Percentiles rank a stretch among this genome's conserved stretches.
Evolutionary conservation across 2,797 vertebrate genomes (phyloP).

Genomic region (Notoglanidium macrostoma): DNA sequence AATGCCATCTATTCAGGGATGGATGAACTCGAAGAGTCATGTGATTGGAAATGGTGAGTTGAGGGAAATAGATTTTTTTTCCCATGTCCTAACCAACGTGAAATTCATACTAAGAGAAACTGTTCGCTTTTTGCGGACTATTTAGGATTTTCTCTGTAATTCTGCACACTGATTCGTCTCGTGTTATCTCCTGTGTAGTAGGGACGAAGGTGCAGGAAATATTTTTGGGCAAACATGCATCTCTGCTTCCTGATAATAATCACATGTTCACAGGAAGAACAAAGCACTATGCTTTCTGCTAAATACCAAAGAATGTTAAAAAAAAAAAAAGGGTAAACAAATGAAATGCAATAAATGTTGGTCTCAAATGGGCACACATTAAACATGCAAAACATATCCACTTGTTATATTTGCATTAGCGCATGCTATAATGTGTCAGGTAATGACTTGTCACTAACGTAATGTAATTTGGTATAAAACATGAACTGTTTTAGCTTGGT

Average conservation of each 20-base stretch:
- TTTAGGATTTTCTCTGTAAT: constrained; percentile 30
- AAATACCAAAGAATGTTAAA: not conserved
- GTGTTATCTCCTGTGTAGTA: not conserved
- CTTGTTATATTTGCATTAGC: not conserved
- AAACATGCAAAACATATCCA: not conserved
- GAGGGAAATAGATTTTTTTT: constrained; percentile 55
- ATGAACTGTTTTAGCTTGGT: no score
- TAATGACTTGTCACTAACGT: not conserved
- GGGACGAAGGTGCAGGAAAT: not conserved
- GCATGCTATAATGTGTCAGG: not conserved
- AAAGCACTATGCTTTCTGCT: not conserved
- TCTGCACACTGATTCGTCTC: not conserved
- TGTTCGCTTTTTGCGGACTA: not conserved
- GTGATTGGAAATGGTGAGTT: not conserved
- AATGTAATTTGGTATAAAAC: not conserved
- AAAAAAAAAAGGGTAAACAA: not conserved
- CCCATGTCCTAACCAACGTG: not conserved
- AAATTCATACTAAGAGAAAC: constrained; percentile 26
- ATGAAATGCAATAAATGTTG: not conserved
- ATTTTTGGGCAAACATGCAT: not conserved
- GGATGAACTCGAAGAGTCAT: constrained; percentile 12
- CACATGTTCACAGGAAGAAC: not conserved
- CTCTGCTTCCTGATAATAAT: not conserved
- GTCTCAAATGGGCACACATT: not conserved
- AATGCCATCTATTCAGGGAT: constrained; percentile 31